A percentile compares a stretch with the other conserved stretches of the same genome.
Evolutionary conservation across 1,140 invertebrate species (phyloP).

Genomic region (Pseudomyrmex pallidus): DNA sequence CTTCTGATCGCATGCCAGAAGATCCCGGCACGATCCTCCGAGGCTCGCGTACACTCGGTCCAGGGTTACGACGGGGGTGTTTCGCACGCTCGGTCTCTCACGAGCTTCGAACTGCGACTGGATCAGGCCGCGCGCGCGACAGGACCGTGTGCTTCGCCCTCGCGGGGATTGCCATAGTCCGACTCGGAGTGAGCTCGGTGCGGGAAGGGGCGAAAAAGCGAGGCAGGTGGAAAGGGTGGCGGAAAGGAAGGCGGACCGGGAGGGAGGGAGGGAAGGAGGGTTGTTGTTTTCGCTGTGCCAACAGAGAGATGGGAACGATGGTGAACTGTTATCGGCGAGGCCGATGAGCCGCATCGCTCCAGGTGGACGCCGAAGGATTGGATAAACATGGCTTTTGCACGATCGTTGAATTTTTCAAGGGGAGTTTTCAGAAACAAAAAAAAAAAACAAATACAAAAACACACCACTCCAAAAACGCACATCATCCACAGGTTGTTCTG

Average conservation of each 20-base stretch:
- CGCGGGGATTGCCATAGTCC: slow-evolving; percentile 60
- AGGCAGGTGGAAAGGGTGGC: slow-evolving; percentile 11
- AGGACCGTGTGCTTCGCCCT: slow-evolving; percentile 65
- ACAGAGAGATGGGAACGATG: background rate
- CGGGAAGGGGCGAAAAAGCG: slow-evolving; percentile 39
- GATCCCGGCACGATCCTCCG: slow-evolving; percentile 72
- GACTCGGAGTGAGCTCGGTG: slow-evolving; percentile 74
- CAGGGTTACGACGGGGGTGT: slow-evolving; percentile 62
- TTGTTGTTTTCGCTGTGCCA: slow-evolving; percentile 49
- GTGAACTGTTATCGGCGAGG: slow-evolving; percentile 20
- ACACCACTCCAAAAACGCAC: background rate
- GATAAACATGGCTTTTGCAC: too few relatives aligned
- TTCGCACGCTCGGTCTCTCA: slow-evolving; percentile 56
- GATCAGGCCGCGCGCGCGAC: slow-evolving; percentile 67
- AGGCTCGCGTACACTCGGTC: slow-evolving; percentile 64
- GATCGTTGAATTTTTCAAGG: slow-evolving; percentile 2
- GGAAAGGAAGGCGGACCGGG: too few relatives aligned
- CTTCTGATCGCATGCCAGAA: slow-evolving; percentile 81
- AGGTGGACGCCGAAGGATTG: slow-evolving; percentile 6
- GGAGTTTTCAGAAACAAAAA: too few relatives aligned
- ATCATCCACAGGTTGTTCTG: background rate
- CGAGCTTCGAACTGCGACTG: slow-evolving; percentile 76
- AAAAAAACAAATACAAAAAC: background rate
- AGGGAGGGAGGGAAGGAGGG: background rate
- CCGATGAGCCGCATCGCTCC: slow-evolving; percentile 17